Percentiles rank a stretch among this genome's conserved stretches.
These are phyloP conservation scores for Oxyura jamaicensis DNA, from an alignment of 2,113 vertebrate species.

Conservation along the genomic window DNA sequence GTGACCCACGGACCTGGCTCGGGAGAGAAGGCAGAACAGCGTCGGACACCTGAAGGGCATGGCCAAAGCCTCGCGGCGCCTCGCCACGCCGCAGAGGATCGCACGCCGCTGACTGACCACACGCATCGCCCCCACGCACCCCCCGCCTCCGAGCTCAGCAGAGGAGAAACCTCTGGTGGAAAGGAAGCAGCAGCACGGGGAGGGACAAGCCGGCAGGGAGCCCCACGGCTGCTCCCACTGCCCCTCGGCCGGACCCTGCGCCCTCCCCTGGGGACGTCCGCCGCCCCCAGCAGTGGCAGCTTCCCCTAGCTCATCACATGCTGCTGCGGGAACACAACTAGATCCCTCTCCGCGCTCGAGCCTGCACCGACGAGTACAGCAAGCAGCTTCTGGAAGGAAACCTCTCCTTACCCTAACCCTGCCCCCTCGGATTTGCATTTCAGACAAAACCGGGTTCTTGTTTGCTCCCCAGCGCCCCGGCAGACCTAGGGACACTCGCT, in stretches of 20 bases:
- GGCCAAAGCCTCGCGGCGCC: not conserved
- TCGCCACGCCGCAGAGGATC: not conserved
- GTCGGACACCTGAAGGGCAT: not conserved
- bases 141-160: not conserved
- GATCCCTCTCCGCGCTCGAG: fast-evolving
- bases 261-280: not conserved
- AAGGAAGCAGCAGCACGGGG: not conserved
- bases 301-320: not conserved
- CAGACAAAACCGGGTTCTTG: not conserved
- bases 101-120: not conserved
- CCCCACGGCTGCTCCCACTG: not conserved
- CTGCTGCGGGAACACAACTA: not conserved
- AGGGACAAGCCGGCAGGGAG: not conserved
- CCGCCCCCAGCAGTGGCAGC: not conserved
- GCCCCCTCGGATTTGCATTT: not conserved
- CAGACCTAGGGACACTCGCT: not conserved
- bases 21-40: not conserved
- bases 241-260: not conserved
- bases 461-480: not conserved
- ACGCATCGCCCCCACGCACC: not conserved
- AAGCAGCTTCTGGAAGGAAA: slow-evolving; percentile 12
- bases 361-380: not conserved
- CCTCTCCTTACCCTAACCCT: not conserved
- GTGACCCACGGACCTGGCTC: slow-evolving; percentile 90
- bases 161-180: not conserved